These are phyloP conservation scores for Pachycephala philippinensis DNA, from an alignment of 2,113 vertebrate genomes.

Conservation along the genomic window DNA sequence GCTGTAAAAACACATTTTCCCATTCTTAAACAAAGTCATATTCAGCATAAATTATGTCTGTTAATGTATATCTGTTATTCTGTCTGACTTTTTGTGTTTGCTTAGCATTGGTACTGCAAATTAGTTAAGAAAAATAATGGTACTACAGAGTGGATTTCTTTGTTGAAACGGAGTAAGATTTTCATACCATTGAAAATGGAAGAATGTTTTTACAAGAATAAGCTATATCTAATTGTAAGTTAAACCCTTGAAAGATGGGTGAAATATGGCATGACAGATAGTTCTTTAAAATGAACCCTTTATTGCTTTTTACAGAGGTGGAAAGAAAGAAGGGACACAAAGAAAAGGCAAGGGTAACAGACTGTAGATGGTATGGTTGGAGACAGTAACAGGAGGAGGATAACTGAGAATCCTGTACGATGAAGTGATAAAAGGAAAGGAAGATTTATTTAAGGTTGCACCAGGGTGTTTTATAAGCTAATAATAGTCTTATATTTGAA, in stretches of 20 bases:
- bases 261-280: neutral
- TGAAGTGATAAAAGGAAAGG: neutral
- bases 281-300: neutral
- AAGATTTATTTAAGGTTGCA: slow-evolving; percentile 20
- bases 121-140: neutral
- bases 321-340: neutral
- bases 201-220: neutral
- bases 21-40: neutral
- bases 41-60: neutral
- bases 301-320: neutral
- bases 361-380: neutral
- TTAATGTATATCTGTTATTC: neutral
- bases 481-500: neutral
- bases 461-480: neutral
- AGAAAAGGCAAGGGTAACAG: neutral
- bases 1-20: neutral
- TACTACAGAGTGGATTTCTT: neutral
- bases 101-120: neutral
- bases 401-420: neutral
- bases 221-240: neutral
- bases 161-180: neutral
- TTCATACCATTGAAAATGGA: neutral
- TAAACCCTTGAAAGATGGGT: neutral
- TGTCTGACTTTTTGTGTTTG: neutral
- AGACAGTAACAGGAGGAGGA: neutral